Conservation (phyloP, 2,888 invertebrate genomes). For the Scaptomyza polygonia region DNA sequence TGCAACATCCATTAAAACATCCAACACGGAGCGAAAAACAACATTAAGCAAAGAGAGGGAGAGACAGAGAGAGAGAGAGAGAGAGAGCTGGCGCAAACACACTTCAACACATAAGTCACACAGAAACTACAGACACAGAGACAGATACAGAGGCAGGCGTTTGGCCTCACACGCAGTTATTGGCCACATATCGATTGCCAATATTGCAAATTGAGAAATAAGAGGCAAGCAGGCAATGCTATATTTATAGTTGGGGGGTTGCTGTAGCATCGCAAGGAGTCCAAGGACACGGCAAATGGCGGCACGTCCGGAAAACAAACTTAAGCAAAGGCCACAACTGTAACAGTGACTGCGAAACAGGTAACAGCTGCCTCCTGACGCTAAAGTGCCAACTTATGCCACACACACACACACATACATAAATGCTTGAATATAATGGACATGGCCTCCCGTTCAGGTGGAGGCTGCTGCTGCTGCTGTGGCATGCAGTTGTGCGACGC, state of each 20-base stretch:
- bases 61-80: background rate
- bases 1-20: constrained; percentile 71
- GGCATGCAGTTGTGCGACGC: constrained; percentile 65
- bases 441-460: constrained; percentile 34
- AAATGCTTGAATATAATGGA: constrained; percentile 78
- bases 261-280: background rate
- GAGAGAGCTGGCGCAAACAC: constrained; percentile 2
- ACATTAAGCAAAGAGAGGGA: constrained; percentile 44
- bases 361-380: constrained; percentile 76
- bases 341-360: constrained; percentile 55
- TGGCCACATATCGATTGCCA: constrained; percentile 69
- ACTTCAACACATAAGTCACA: background rate
- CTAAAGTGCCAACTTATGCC: constrained; percentile 79
- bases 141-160: background rate
- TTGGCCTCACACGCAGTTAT: constrained; percentile 44
- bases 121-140: background rate
- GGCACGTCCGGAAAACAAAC: constrained; percentile 52
- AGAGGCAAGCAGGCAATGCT: background rate
- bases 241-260: background rate
- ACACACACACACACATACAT: constrained; percentile 51
- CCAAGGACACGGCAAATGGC: constrained; percentile 50
- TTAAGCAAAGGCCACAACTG: constrained; percentile 21
- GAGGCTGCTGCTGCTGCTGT: constrained; percentile 20
- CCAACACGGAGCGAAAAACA: constrained; percentile 28
- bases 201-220: constrained; percentile 60